These are phyloP conservation scores for Glaucopsyche alexis DNA, from an alignment of 2,888 invertebrate genomes.

Conservation along the genomic window DNA sequence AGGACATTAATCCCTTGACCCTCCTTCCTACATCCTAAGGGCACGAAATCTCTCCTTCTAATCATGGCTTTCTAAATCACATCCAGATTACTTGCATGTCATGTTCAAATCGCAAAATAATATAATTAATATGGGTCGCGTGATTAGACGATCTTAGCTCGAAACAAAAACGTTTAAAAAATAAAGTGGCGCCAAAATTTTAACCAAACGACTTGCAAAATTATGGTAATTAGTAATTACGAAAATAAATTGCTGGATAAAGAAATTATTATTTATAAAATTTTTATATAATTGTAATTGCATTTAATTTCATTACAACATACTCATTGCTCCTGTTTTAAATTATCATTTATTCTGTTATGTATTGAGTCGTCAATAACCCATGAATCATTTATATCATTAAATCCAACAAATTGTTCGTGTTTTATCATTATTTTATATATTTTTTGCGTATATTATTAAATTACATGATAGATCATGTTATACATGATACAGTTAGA, in stretches of 20 bases:
- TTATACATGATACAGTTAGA: too few species aligned
- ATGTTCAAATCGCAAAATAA: slow-evolving; percentile 31
- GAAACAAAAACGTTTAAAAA: not conserved
- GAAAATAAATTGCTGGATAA: not conserved
- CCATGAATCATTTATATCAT: slow-evolving; percentile 46
- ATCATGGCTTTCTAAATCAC: slow-evolving; percentile 40
- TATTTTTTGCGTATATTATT: slow-evolving; percentile 35
- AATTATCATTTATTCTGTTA: not conserved
- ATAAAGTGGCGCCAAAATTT: not conserved
- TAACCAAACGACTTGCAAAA: not conserved
- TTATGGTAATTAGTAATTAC: not conserved
- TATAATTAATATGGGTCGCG: not conserved
- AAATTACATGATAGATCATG: not conserved
- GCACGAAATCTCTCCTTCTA: slow-evolving; percentile 40
- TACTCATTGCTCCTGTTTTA: not conserved
- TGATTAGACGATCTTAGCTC: not conserved
- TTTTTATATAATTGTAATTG: not conserved
- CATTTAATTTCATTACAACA: not conserved
- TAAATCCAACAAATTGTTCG: slow-evolving; percentile 43
- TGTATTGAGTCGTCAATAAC: slow-evolving; percentile 34
- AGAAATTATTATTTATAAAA: not conserved
- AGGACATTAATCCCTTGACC: slow-evolving; percentile 48
- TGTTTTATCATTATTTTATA: slow-evolving; percentile 34
- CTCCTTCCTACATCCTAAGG: slow-evolving; percentile 40
- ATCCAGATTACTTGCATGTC: slow-evolving; percentile 38